phyloP scores from a whole-genome alignment of 1,140 invertebrate species.

The Homarus americanus region DNA sequence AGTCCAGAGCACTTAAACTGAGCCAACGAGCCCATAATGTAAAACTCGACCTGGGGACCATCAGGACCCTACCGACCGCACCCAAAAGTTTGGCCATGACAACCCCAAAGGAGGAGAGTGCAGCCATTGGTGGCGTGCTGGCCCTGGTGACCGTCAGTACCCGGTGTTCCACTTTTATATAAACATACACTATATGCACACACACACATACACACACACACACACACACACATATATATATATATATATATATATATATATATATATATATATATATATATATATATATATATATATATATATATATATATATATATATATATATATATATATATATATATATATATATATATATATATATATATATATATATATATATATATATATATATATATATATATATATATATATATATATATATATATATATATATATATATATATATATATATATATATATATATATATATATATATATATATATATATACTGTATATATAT shows the following conservation, averaged over 20 bases:
- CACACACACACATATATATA: neutral
- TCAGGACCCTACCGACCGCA: too few species aligned
- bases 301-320: conserved; percentile 29
- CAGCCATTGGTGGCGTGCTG: too few species aligned
- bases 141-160: too few species aligned
- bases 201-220: neutral
- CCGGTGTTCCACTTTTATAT: too few species aligned
- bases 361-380: conserved; percentile 39
- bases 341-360: conserved; percentile 4
- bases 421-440: conserved; percentile 40
- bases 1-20: too few species aligned
- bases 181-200: too few species aligned
- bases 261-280: conserved; percentile 16
- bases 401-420: conserved; percentile 51
- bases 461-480: neutral
- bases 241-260: too few species aligned
- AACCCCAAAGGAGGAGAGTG: too few species aligned
- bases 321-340: conserved; percentile 29
- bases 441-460: conserved; percentile 18
- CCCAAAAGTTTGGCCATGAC: too few species aligned
- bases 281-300: conserved; percentile 19
- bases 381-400: conserved; percentile 49
- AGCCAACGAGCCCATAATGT: too few species aligned
- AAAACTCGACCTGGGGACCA: too few species aligned
- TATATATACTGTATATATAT: too few species aligned